Evolutionary conservation across 2,113 vertebrate genomes (phyloP).

Genomic region (Athene noctua): DNA sequence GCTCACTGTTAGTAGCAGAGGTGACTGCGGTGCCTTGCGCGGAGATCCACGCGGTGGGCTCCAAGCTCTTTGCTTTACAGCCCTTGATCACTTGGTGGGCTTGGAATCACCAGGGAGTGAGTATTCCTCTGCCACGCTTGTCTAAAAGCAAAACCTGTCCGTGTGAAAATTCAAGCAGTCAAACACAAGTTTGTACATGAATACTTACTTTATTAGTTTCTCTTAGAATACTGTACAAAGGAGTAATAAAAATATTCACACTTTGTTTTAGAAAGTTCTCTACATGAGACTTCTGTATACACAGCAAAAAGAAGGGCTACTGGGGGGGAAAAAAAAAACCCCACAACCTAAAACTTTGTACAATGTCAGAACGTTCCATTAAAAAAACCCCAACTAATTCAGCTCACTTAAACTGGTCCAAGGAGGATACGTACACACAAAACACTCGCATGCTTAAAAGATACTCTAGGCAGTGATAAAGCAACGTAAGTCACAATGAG

Average conservation of each 20-base stretch:
- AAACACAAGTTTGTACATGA: neutral
- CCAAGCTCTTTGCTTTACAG: neutral
- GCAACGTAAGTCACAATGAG: neutral
- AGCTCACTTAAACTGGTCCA: neutral
- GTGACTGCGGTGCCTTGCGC: fast-evolving
- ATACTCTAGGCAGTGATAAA: neutral
- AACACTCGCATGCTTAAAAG: slow-evolving; percentile 29
- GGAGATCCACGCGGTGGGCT: neutral
- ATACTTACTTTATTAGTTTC: slow-evolving; percentile 74
- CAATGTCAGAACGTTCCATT: slow-evolving; percentile 16
- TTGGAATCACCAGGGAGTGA: neutral
- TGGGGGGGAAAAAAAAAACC: neutral
- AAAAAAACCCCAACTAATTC: neutral
- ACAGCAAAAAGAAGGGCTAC: slow-evolving; percentile 33
- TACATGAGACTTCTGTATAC: slow-evolving; percentile 63
- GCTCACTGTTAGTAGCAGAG: neutral
- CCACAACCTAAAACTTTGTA: neutral
- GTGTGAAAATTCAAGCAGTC: neutral
- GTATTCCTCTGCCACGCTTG: too few species aligned
- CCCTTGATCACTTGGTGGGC: fast-evolving
- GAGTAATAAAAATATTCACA: slow-evolving; percentile 82
- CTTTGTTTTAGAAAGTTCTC: slow-evolving; percentile 78
- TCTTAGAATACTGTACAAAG: slow-evolving; percentile 81
- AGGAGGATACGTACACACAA: neutral
- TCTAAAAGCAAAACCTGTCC: neutral